These are phyloP conservation scores for Myotis vivesi DNA, from an alignment of 2,797 vertebrate species.

Conservation along the genomic window DNA sequence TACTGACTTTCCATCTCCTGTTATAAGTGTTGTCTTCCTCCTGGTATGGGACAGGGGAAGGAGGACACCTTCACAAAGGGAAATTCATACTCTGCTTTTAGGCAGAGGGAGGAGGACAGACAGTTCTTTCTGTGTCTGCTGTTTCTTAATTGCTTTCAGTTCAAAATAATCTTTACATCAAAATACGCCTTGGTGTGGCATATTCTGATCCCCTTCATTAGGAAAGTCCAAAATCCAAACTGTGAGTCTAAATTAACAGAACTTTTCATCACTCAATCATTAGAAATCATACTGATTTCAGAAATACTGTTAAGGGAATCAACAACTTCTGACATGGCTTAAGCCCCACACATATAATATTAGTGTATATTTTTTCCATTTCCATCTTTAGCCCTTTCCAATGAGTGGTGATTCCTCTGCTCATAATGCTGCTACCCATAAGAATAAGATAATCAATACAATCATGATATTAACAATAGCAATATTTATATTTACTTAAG, in stretches of 20 bases:
- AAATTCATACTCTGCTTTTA: constrained; percentile 9
- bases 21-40: neutral
- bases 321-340: neutral
- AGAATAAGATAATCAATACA: neutral
- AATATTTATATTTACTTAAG: neutral
- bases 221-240: neutral
- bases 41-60: neutral
- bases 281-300: constrained; percentile 29
- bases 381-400: neutral
- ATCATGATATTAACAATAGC: neutral
- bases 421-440: neutral
- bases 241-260: neutral
- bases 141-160: neutral
- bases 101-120: neutral
- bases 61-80: neutral
- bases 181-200: neutral
- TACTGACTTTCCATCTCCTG: neutral
- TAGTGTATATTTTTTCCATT: neutral
- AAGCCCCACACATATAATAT: neutral
- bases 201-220: neutral
- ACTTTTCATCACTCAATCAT: neutral
- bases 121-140: neutral
- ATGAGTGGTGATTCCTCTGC: neutral
- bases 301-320: neutral
- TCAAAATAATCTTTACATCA: neutral